Evolutionary conservation across 2,888 invertebrate genomes (phyloP), one percentile per base, ranked within the genome.

Genomic region (Acleris laterana): DNA sequence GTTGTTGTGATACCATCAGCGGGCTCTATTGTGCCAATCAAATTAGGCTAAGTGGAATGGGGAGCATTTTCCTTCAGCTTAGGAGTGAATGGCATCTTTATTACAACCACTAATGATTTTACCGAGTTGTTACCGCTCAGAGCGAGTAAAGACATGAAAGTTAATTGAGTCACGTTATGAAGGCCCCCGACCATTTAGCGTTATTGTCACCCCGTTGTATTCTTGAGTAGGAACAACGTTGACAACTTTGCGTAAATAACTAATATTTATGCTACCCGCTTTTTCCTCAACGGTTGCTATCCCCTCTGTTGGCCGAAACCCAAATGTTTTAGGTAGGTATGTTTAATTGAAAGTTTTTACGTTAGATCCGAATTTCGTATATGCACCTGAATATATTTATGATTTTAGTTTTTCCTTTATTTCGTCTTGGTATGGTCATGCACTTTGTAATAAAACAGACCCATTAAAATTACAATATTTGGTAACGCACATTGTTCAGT

Each of bases 1-100:
- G 53, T 53, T 67, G 68, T 68, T 62, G 57, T 69, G 69, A 68
- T 69, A 69, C 58, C 71, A 70, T 69, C 69, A 67, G 52, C 44
- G 55, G 48, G 55, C 63, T 59, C 66, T 70, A 67, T 70, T 69
- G 69, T 65, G 62, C 75, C 62, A 71, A 74, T 75, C 69, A 73
- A 80, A 80, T 80, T 76, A 76, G 77, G 75, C 74, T 79, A 77
- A 81, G 79, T 78, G 74, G 71, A 17, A 46, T 44, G 57, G 57
- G 60, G 71, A 72, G 68, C 67, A 69, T 66, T 72, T 76, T 70
- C 72, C 69, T 70, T 60, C 57, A 46, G 38, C 65, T 66, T 38
- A 28, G 32, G 42, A 57, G 66, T 57, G 71, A 71, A 66, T 62
- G 69, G 50, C 70, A 63, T 66, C 63, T 72, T 70, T 70, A 71